These are phyloP conservation scores for Phoenoteleia sp. DNA, from an alignment of 2,888 invertebrate genomes.

Conservation along the genomic window DNA sequence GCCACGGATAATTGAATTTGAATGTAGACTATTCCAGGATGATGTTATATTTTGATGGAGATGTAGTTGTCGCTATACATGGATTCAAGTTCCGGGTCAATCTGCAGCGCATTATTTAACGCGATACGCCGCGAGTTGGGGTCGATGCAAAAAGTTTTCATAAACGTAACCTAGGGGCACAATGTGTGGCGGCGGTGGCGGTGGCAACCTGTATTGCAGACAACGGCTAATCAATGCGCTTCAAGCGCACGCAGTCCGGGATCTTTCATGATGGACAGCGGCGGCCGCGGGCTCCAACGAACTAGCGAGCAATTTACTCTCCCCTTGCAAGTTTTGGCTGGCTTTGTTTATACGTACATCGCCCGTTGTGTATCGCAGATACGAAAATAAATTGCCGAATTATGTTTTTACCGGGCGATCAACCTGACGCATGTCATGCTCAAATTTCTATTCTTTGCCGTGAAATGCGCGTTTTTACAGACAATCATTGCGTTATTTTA, in stretches of 20 bases:
- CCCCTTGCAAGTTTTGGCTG: slow-evolving; percentile 84
- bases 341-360: slow-evolving; percentile 84
- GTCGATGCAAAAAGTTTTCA: slow-evolving; percentile 83
- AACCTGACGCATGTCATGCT: slow-evolving; percentile 64
- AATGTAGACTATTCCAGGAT: slow-evolving; percentile 38
- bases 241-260: slow-evolving; percentile 84
- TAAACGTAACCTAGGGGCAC: slow-evolving; percentile 81
- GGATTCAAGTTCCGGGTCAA: slow-evolving; percentile 58
- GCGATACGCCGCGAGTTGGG: slow-evolving; percentile 69
- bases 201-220: slow-evolving; percentile 71
- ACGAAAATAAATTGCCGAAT: slow-evolving; percentile 71
- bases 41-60: slow-evolving; percentile 35
- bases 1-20: slow-evolving; percentile 45
- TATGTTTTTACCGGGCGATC: slow-evolving; percentile 64
- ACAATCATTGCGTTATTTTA: slow-evolving; percentile 60
- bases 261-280: slow-evolving; percentile 84
- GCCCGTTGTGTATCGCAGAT: slow-evolving; percentile 63
- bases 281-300: slow-evolving; percentile 79
- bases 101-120: slow-evolving; percentile 72
- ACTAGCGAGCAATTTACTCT: slow-evolving; percentile 85
- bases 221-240: slow-evolving; percentile 86
- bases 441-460: slow-evolving; percentile 63
- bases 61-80: slow-evolving; percentile 58
- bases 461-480: slow-evolving; percentile 58
- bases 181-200: slow-evolving; percentile 76